Evolutionary conservation across 2,797 vertebrate genomes (phyloP), one percentile per base, ranked within the genome.

Genomic region (Hydrolagus colliei): DNA sequence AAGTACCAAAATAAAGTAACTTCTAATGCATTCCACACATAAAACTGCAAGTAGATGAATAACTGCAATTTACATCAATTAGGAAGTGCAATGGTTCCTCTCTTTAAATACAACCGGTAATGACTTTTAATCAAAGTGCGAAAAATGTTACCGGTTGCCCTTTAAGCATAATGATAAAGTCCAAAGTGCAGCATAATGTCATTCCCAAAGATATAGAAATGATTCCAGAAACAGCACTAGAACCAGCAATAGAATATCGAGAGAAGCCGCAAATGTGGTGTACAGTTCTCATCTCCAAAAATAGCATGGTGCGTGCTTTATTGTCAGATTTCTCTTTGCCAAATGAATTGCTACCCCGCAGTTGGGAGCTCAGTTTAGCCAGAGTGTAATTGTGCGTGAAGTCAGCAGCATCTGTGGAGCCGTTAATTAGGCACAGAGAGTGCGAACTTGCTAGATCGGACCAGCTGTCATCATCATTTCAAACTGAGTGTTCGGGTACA

Each of bases 371-470:
- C 89, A 90, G 87, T 90, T 90, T 89, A 88, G 85, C 62, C 32
- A 12, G 84, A 89, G 88, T 89, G 92, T 91, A 90, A 89, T 90
- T 89, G 89, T 90, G 89, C 88, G 89, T 91, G 89, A 91, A 91
- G 89, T 84, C 86, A 88, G 88, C 89, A 89, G 87, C 87, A 88
- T 89, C 88, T 86, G n/a, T n/a, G 87, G 87, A 91, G 87, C 86
- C 89, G 72, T 87, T 87, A 90, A 89, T 88, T 68, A 87, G 86
- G 86, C 18, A 80, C 65, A 27, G 41, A 32, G 61, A 86, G 61
- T 10, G 62, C 35, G 32, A 84, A 68, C 27, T 68, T 68, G 32
- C 9, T 84, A 67, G 22, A 84, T 41, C 11, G 32, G 32, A 9
- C 79, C 79, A 84, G 79, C 79, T 84, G 79, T 71, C 79, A 32